Evolutionary conservation across 2,797 vertebrate species (phyloP).

Genomic region (Acanthurus leucopareius): DNA sequence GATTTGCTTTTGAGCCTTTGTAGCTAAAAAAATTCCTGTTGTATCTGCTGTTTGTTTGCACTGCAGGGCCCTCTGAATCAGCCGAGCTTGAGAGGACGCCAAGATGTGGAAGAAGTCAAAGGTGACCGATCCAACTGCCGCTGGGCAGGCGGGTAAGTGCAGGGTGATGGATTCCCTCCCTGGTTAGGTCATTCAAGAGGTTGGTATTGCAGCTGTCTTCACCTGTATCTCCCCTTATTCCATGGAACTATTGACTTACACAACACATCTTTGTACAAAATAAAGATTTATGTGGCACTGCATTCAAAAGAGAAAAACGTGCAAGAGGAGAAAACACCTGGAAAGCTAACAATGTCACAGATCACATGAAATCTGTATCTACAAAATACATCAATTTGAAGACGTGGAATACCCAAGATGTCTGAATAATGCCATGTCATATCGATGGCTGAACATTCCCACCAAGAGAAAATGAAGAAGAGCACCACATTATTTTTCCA

Average conservation of each 20-base stretch:
- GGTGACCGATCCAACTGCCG: constrained; percentile 82
- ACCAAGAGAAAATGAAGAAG: constrained; percentile 42
- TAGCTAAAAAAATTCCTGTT: constrained; percentile 4
- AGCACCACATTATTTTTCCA: constrained; percentile 9
- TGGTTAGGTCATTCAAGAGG: constrained; percentile 26
- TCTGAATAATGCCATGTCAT: neutral
- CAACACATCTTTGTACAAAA: constrained; percentile 18
- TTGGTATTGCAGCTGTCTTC: constrained; percentile 45
- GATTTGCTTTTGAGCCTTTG: constrained; percentile 14
- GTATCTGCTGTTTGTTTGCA: constrained; percentile 19
- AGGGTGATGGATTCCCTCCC: constrained; percentile 18
- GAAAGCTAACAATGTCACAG: constrained; percentile 9
- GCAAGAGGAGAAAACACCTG: constrained; percentile 21
- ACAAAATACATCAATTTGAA: constrained; percentile 24
- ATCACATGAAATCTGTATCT: neutral
- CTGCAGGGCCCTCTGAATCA: constrained; percentile 70
- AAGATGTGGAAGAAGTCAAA: constrained; percentile 86
- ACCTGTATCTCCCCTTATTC: constrained; percentile 27
- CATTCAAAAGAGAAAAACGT: constrained; percentile 16
- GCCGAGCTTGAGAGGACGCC: constrained; percentile 56
- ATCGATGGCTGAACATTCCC: constrained; percentile 12
- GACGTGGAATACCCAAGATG: constrained; percentile 2
- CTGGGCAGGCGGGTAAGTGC: constrained; percentile 86
- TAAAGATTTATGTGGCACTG: constrained; percentile 12
- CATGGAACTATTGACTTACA: constrained; percentile 25